Evolutionary conservation across 2,888 invertebrate species (phyloP).

Genomic region (Epistrophe grossulariae): DNA sequence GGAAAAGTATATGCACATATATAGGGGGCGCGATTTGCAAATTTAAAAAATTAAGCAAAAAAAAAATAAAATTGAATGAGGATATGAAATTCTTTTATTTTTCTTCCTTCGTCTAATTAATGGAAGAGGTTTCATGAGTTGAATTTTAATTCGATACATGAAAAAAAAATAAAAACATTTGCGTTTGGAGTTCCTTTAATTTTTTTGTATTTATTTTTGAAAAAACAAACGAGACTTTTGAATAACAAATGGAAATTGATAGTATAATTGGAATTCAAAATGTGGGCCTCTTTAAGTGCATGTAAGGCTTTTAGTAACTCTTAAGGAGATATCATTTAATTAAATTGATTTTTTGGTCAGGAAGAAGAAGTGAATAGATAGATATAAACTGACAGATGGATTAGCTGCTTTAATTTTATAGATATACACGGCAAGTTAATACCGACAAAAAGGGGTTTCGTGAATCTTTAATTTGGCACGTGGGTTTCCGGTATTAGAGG

Average conservation of each 20-base stretch:
- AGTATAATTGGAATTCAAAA: constrained; percentile 57
- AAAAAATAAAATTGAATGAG: constrained; percentile 13
- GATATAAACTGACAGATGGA: constrained; percentile 31
- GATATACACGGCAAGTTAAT: not conserved
- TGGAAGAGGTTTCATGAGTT: constrained; percentile 65
- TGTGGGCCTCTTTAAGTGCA: constrained; percentile 59
- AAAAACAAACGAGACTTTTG: constrained; percentile 30
- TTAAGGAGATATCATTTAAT: constrained; percentile 63
- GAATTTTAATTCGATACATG: constrained; percentile 65
- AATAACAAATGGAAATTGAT: constrained; percentile 72
- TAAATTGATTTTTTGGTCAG: constrained; percentile 60
- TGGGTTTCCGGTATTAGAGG: constrained; percentile 28
- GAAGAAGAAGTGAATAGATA: constrained; percentile 39
- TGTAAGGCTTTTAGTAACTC: constrained; percentile 52
- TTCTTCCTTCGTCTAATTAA: constrained; percentile 57
- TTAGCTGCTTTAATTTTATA: constrained; percentile 35
- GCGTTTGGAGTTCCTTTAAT: constrained; percentile 1
- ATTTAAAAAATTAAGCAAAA: constrained; percentile 16
- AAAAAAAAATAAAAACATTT: constrained; percentile 11
- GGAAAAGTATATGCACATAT: not conserved
- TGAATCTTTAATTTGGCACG: constrained; percentile 14
- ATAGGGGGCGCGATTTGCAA: constrained; percentile 24
- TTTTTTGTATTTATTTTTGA: constrained; percentile 26
- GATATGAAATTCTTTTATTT: constrained; percentile 23
- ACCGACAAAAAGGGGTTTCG: constrained; percentile 28